Base-by-base conservation (phyloP, 2,113 vertebrate genomes). In the Daboia siamensis region DNA sequence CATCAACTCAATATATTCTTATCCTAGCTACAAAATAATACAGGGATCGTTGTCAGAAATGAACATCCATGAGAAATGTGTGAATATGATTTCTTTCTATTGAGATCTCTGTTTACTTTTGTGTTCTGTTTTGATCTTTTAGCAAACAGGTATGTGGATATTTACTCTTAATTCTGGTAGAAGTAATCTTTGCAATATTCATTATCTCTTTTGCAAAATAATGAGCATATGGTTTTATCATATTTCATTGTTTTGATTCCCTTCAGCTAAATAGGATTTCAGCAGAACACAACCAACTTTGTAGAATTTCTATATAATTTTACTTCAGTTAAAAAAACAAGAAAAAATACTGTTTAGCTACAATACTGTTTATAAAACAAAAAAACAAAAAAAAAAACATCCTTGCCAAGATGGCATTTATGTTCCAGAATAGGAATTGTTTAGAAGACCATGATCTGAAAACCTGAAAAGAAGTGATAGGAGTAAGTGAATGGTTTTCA, bases 181-280 rank as follows among this genome's bases (percentile, higher is more conserved):
- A 98, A 98, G 97, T 97, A 98, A 97, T 97, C 95, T 97, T 94
- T 93, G 94, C 95, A 96, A 96, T 96, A 96, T n/a, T n/a, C n/a
- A n/a, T n/a, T n/a, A n/a, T 97, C 93, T 96, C 94, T 96, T 96
- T 96, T 97, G 95, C 97, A 95, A 97, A 98, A 97, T 97, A 97
- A 97, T 96, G 96, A 98, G 94, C 98, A 98, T 98, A 98, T 97
- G 97, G 97, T 97, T 97, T 97, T 96, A 97, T 97, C 97, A 97
- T 97, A 97, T 97, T 97, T 97, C 97, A 97, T 97, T 97, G 96
- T 97, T 97, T 97, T 97, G 96, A 97, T 97, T 94, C 96, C 97
- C 96, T 97, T 97, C 96, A 97, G 97, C 98, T 97, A 97, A 96
- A 96, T 91, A 96, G 95, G 96, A 97, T 97, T 97, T 97, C 97